phyloP scores from a whole-genome alignment of 1,140 invertebrate species.

The Wasmannia auropunctata region DNA sequence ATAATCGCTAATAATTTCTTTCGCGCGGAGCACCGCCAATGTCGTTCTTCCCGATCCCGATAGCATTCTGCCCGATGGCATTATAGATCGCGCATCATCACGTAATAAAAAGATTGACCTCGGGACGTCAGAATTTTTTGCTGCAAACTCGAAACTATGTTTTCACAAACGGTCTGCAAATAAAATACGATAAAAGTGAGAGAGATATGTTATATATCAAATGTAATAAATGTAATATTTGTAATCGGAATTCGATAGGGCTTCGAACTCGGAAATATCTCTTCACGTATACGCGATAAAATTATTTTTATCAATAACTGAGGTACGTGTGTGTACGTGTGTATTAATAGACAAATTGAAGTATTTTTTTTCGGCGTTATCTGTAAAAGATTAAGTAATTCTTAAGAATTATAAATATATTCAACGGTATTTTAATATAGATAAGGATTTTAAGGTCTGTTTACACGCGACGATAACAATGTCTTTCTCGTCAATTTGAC shows the following conservation, averaged over 20 bases:
- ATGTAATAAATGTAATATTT: not conserved
- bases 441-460: conserved; percentile 21
- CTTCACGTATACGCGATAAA: too few species aligned
- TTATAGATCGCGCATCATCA: not conserved
- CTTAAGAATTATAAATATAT: conserved; percentile 7
- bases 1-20: conserved; percentile 59
- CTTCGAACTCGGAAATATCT: not conserved
- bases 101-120: not conserved
- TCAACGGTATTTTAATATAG: not conserved
- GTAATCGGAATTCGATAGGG: not conserved
- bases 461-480: not conserved
- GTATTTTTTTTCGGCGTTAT: not conserved
- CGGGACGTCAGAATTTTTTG: not conserved
- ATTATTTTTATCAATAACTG: not conserved
- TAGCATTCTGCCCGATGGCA: not conserved
- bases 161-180: not conserved
- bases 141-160: not conserved
- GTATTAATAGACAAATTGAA: not conserved
- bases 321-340: not conserved
- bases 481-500: not conserved
- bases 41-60: conserved; percentile 2
- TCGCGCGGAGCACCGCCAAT: not conserved
- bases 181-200: not conserved
- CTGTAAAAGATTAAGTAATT: not conserved
- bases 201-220: not conserved